Base-by-base conservation (phyloP, 1,140 invertebrate genomes). In the Zaprionus inermis region DNA sequence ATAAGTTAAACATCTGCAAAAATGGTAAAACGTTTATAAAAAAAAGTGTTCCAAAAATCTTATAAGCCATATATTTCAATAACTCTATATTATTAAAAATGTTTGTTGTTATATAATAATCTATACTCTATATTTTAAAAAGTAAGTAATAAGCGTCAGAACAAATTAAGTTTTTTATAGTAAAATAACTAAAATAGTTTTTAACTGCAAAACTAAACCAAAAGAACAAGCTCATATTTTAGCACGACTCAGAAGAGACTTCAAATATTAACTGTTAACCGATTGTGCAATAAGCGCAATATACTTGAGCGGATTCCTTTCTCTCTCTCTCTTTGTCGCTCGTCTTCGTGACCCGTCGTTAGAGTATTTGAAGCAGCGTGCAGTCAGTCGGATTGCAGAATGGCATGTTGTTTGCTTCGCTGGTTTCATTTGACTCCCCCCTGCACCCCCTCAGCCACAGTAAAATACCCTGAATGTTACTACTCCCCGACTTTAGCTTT, bases 391-490 rank as follows among this genome's bases (percentile, higher is more conserved):
- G 72, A 88, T 78, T 88, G 83, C 84, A 83, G 84, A 79, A 83
- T 88, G 78, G 83, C 79, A 83, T 88, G 84, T 89, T 88, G 84
- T 89, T 88, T 89, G 84, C 84, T 89, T 89, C 80, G 84, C 84
- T 84, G 84, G 84, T 89, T 88, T 80, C 78, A 83, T 88, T 88
- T 83, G 77, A 67, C 60, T 67, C 77, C 76, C 52, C 66, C 60
- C 34, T n/a, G n/a, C n/a, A n/a, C 20, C 14, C 11, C 30, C 4
- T 0, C 7, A 32, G 0, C 30, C 30, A 4, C 30, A 32, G 30
- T 10, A 41, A n/a, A 44, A 16, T 9, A 44, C n/a, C 16, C 44
- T 0, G 44, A 49, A 66, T 73, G 46, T 24, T 24, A 46, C 34
- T 20, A 55, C 44, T 20, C 51, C 49, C 46, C 36, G 54, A 18